Evolutionary conservation across 2,113 vertebrate species (phyloP).

Genomic region (Cephalopholis sonnerati): DNA sequence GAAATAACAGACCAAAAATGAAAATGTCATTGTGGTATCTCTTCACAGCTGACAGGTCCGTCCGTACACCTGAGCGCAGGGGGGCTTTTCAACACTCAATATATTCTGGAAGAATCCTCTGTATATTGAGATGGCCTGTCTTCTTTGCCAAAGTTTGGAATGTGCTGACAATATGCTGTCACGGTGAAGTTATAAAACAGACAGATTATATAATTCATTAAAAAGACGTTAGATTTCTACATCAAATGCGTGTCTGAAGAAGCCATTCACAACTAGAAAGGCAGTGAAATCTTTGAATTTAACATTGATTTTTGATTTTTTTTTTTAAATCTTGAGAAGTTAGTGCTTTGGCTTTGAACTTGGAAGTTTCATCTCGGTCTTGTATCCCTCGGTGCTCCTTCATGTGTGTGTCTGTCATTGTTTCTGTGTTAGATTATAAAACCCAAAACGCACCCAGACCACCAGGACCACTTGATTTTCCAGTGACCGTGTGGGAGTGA

Average conservation of each 20-base stretch:
- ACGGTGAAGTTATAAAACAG: slow-evolving; percentile 20
- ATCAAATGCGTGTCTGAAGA: slow-evolving; percentile 9
- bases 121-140: slow-evolving; percentile 39
- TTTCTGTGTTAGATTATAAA: slow-evolving; percentile 5
- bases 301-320: neutral
- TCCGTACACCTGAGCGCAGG: slow-evolving; percentile 44
- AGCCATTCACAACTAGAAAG: neutral
- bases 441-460: neutral
- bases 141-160: slow-evolving; percentile 50
- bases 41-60: slow-evolving; percentile 67
- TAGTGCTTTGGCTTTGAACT: neutral
- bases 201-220: slow-evolving; percentile 31
- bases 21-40: slow-evolving; percentile 70
- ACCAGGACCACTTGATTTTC: neutral
- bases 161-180: slow-evolving; percentile 54
- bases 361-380: neutral
- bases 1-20: slow-evolving; percentile 64
- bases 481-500: neutral
- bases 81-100: slow-evolving; percentile 45
- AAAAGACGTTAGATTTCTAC: neutral
- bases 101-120: slow-evolving; percentile 42
- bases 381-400: neutral
- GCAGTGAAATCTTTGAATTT: neutral
- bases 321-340: neutral
- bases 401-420: neutral